Evolutionary conservation across 2,113 vertebrate genomes (phyloP).

Genomic region (Ictalurus furcatus): DNA sequence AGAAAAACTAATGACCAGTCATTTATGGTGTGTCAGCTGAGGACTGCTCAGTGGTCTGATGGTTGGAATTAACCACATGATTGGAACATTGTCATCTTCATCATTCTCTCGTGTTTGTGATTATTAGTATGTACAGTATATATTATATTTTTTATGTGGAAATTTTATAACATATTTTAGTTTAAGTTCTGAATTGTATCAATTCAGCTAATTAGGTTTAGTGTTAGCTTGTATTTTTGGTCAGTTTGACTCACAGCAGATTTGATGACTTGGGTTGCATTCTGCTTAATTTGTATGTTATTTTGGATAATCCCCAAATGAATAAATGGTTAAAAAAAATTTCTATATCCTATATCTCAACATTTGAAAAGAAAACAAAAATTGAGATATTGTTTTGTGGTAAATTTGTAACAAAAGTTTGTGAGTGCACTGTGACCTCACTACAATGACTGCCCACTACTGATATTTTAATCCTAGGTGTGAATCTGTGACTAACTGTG

Average conservation of each 20-base stretch:
- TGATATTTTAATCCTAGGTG: constrained; percentile 29
- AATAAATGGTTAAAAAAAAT: background rate
- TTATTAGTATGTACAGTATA: background rate
- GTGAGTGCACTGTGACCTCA: constrained; percentile 13
- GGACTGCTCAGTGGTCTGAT: constrained; percentile 1
- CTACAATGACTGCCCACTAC: constrained; percentile 26
- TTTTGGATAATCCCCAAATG: background rate
- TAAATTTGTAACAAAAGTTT: background rate
- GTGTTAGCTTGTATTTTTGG: background rate
- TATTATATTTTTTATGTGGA: background rate
- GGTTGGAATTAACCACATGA: background rate
- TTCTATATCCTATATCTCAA: background rate
- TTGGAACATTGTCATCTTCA: background rate
- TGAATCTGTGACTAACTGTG: constrained; percentile 36
- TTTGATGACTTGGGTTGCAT: background rate
- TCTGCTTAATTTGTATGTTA: background rate
- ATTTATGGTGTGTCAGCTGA: constrained; percentile 29
- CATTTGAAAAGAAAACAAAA: background rate
- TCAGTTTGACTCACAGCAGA: background rate
- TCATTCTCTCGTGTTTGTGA: background rate
- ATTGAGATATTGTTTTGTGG: background rate
- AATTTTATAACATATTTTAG: background rate
- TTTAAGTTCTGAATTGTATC: background rate
- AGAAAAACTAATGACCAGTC: constrained; percentile 30
- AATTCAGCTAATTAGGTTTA: background rate